These are phyloP conservation scores for Phyto melanocephala DNA, from an alignment of 2,888 invertebrate genomes.

Conservation along the genomic window DNA sequence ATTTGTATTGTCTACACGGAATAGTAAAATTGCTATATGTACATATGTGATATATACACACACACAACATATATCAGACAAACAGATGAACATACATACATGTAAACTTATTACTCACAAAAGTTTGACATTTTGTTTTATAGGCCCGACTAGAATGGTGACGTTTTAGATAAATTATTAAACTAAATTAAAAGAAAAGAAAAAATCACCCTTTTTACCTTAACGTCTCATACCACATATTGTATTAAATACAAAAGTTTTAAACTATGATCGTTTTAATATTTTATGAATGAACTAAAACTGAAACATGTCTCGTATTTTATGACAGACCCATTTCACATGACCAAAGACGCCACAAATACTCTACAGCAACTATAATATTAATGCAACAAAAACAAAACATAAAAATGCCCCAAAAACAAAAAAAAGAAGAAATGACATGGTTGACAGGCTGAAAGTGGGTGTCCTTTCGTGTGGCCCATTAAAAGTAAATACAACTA, in stretches of 20 bases:
- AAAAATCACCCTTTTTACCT: conserved; percentile 13
- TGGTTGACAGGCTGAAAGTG: conserved; percentile 67
- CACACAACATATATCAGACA: neutral
- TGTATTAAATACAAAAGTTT: neutral
- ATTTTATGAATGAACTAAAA: conserved; percentile 51
- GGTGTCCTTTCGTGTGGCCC: conserved; percentile 67
- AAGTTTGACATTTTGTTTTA: conserved; percentile 55
- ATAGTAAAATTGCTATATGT: neutral
- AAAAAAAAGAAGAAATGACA: conserved; percentile 39
- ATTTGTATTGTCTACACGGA: too few species aligned
- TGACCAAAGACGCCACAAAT: conserved; percentile 40
- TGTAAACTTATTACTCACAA: conserved; percentile 21
- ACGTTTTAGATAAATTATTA: conserved; percentile 41
- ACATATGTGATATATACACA: neutral
- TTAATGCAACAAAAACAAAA: neutral
- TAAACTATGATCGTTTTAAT: conserved; percentile 41
- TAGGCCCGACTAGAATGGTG: conserved; percentile 40
- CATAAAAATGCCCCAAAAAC: conserved; percentile 53
- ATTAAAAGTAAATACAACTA: conserved; percentile 44
- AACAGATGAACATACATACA: neutral
- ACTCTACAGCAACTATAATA: neutral
- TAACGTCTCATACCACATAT: neutral
- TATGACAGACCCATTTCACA: conserved; percentile 59
- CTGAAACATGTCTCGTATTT: conserved; percentile 28
- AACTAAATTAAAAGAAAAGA: neutral